These are phyloP conservation scores for Cordilura impudica DNA, from an alignment of 2,888 invertebrate genomes.

Conservation along the genomic window DNA sequence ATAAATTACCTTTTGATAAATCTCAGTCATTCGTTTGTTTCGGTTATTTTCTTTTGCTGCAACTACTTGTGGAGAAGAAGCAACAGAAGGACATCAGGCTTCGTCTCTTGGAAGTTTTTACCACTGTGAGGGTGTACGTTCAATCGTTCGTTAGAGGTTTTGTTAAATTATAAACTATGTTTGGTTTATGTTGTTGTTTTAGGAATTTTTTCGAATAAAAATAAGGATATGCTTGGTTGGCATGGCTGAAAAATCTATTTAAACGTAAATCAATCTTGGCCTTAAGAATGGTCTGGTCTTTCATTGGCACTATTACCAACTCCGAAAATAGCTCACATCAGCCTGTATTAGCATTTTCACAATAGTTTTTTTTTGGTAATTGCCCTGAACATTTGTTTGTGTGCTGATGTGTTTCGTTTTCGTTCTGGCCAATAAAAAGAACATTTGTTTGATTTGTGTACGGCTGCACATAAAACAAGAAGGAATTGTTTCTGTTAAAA, in stretches of 20 bases:
- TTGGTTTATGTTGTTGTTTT: conserved; percentile 14
- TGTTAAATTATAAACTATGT: conserved; percentile 50
- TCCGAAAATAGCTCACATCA: not conserved
- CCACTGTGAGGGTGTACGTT: not conserved
- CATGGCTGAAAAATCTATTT: conserved; percentile 75
- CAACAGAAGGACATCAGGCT: conserved; percentile 18
- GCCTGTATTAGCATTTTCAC: not conserved
- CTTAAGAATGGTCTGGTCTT: conserved; percentile 28
- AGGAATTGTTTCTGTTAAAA: not conserved
- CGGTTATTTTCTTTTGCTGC: conserved; percentile 48
- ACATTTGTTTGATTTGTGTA: not conserved
- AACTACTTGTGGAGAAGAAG: conserved; percentile 25
- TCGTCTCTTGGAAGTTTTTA: not conserved
- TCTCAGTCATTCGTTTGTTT: conserved; percentile 72
- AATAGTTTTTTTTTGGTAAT: not conserved
- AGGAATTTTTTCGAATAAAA: not conserved
- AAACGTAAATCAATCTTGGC: conserved; percentile 77
- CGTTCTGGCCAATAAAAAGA: not conserved
- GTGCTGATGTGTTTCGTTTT: not conserved
- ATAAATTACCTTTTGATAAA: conserved; percentile 78
- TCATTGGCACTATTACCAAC: not conserved
- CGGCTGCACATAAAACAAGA: not conserved
- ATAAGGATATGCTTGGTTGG: conserved; percentile 40
- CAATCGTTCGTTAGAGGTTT: not conserved
- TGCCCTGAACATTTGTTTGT: too few species aligned